Conservation (phyloP, 2,797 vertebrate species). For the Cryptoprocta ferox region DNA sequence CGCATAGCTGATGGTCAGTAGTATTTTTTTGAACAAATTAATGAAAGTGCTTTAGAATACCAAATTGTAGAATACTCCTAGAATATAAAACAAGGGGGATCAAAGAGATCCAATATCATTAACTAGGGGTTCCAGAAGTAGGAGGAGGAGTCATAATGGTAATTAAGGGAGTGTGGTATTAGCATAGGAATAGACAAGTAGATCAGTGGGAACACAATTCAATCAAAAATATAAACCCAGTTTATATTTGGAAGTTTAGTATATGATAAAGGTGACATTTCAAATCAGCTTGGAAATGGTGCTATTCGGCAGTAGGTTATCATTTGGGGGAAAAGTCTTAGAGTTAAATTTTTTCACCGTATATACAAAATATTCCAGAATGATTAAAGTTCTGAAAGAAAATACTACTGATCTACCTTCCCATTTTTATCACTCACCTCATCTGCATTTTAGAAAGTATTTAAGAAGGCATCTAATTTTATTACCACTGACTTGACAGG, state of each 20-base stretch:
- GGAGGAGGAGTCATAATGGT: neutral
- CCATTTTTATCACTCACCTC: slow-evolving; percentile 47
- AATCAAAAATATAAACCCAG: neutral
- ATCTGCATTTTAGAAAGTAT: neutral
- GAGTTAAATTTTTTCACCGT: neutral
- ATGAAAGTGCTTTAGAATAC: neutral
- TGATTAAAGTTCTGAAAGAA: slow-evolving; percentile 30
- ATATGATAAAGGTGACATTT: neutral
- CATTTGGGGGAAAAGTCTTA: neutral
- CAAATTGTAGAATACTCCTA: neutral
- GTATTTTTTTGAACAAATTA: neutral
- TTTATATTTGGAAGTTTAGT: neutral
- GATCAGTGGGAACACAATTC: neutral
- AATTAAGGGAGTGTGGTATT: neutral
- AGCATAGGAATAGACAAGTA: neutral
- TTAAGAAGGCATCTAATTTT: neutral
- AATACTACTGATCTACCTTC: neutral
- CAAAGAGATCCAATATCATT: neutral
- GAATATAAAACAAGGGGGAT: neutral
- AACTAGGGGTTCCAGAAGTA: neutral
- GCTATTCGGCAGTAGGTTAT: neutral
- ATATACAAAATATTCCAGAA: slow-evolving; percentile 4
- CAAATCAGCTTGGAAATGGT: neutral
- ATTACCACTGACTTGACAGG: neutral
- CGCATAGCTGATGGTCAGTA: neutral